A percentile compares a stretch with the other conserved stretches of the same genome.
Evolutionary conservation across 2,888 invertebrate genomes (phyloP).

Genomic region (Metallyticus violacea): DNA sequence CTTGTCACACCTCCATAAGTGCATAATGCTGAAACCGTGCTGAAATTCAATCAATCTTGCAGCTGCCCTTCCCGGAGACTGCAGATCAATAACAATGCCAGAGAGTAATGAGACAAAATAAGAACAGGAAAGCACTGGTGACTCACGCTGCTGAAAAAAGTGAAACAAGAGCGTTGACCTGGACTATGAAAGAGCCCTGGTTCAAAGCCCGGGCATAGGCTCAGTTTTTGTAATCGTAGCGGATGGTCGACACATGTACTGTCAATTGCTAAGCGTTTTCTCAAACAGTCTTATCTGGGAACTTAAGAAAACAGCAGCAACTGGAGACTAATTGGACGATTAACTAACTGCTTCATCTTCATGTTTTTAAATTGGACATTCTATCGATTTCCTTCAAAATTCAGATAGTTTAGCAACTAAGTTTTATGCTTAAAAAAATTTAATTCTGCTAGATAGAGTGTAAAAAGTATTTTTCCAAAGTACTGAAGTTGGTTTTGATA

Average conservation of each 20-base stretch:
- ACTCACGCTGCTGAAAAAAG: not conserved
- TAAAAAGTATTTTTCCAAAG: too few relatives aligned
- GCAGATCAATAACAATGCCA: not conserved
- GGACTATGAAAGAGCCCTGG: too few relatives aligned
- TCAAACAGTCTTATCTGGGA: not conserved
- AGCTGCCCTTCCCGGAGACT: not conserved
- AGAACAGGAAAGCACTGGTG: not conserved
- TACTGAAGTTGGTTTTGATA: too few relatives aligned
- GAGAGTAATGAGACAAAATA: not conserved
- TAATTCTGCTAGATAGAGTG: too few relatives aligned
- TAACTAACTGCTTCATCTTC: too few relatives aligned
- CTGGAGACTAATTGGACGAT: too few relatives aligned
- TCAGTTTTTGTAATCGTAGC: not conserved
- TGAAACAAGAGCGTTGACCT: not conserved
- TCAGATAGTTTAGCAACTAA: too few relatives aligned
- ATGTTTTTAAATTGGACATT: too few relatives aligned
- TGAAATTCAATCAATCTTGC: not conserved
- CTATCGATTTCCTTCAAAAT: too few relatives aligned
- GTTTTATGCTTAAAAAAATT: too few relatives aligned
- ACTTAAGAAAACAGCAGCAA: too few relatives aligned
- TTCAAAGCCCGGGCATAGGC: not conserved
- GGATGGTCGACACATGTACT: not conserved
- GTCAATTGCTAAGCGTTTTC: not conserved
- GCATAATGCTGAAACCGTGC: not conserved
- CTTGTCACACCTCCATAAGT: too few relatives aligned